Base-by-base conservation (phyloP, 2,797 vertebrate species). In the Gambusia yucatana region DNA sequence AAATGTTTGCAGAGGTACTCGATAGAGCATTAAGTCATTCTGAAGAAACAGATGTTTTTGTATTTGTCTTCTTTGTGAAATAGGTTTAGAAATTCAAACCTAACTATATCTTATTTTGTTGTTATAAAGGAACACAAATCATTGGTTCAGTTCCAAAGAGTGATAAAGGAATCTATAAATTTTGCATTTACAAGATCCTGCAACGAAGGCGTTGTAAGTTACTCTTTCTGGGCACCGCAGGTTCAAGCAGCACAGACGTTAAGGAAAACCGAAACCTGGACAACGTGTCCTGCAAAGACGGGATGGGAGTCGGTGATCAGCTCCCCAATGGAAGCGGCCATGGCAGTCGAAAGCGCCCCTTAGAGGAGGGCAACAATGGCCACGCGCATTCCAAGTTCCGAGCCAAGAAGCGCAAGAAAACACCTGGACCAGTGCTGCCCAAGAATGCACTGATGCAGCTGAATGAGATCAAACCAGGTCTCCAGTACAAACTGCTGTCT, bases 161-260 rank as follows among this genome's bases (percentile, higher is more conserved):
- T 96, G 96, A 97, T 97, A 96, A 98, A 98, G 97, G 98, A 98
- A 98, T 98, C 97, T 97, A 97, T 99, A 98, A 99, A 99, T 99
- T 99, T 99, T 99, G 95, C 98, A 99, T 99, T 99, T 99, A 99
- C 98, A 99, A 99, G 98, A 95, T 99, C 98, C 98, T 98, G 97
- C 98, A 98, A 96, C 97, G 97, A 99, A 99, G 98, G 97, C 98
- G 96, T 98, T 99, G 98, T 99, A 98, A 99, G 98, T 98, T 99
- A 98, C 98, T 99, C 98, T 99, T 98, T 99, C 97, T 99, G 98
- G 98, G 98, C 98, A 99, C 96, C 97, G 82, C 98, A 99, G 98
- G 98, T 99, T 97, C 97, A 69, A 97, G 97, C 98, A 98, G 97
- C 97, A 96, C 97, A 44, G 98, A 99, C 79, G 97, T 98, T 96